Evolutionary conservation across 2,113 vertebrate genomes (phyloP).

Genomic region (Planiliza haematocheilus): DNA sequence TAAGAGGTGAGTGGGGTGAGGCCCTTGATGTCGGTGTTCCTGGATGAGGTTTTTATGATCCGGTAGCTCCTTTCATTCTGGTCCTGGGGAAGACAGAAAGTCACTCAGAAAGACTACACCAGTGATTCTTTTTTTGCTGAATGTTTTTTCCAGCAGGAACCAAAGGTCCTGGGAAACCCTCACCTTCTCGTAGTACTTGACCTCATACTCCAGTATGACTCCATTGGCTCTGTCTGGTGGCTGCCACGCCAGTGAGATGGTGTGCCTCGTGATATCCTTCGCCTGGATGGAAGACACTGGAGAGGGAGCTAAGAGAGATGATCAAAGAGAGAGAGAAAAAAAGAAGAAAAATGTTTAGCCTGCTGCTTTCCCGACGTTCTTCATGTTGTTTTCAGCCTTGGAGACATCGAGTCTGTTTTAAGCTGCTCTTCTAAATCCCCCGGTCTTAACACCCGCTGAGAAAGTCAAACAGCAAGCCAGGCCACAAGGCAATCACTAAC

Average conservation of each 20-base stretch:
- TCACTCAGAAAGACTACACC: neutral
- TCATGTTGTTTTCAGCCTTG: slow-evolving; percentile 46
- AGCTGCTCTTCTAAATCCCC: slow-evolving; percentile 55
- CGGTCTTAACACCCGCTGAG: slow-evolving; percentile 60
- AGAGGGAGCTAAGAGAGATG: slow-evolving; percentile 87
- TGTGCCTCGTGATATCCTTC: slow-evolving; percentile 96
- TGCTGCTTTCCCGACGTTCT: slow-evolving; percentile 17
- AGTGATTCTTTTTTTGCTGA: neutral
- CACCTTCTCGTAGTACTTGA: slow-evolving; percentile 99
- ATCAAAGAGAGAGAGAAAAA: slow-evolving; percentile 38
- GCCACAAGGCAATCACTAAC: slow-evolving; percentile 56
- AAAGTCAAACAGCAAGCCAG: slow-evolving; percentile 66
- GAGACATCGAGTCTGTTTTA: slow-evolving; percentile 56
- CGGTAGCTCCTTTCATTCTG: slow-evolving; percentile 98
- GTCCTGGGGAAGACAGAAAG: slow-evolving; percentile 82
- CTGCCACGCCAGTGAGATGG: slow-evolving; percentile 93
- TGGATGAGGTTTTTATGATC: slow-evolving; percentile 92
- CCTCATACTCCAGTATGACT: slow-evolving; percentile 97
- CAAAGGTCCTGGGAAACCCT: slow-evolving; percentile 9
- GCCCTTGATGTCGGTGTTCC: slow-evolving; percentile 93
- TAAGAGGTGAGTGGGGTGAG: slow-evolving; percentile 96
- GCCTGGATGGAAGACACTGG: slow-evolving; percentile 93
- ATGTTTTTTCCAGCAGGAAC: neutral
- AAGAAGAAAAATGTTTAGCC: slow-evolving; percentile 31
- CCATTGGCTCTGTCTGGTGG: slow-evolving; percentile 96